A percentile compares a stretch with the other conserved stretches of the same genome.
These are phyloP conservation scores for Rhogogaster chlorosoma DNA, from an alignment of 2,888 invertebrate genomes.

Conservation along the genomic window DNA sequence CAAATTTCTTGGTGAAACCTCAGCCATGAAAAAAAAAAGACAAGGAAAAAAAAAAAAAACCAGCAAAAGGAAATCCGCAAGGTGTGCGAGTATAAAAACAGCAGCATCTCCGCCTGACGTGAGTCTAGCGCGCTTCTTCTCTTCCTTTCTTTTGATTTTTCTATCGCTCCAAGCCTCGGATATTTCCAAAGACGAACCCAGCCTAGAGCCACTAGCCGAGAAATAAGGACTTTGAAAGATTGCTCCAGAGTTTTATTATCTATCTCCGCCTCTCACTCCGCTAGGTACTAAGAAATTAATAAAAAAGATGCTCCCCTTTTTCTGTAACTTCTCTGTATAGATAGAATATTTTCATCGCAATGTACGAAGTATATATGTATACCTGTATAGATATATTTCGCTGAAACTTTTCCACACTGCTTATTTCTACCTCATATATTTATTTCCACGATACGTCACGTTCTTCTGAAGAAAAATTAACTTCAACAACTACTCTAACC, in stretches of 20 bases:
- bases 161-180: slow-evolving; percentile 37
- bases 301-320: neutral
- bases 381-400: neutral
- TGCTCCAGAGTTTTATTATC: slow-evolving; percentile 43
- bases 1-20: slow-evolving; percentile 67
- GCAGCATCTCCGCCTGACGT: slow-evolving; percentile 24
- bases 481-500: slow-evolving; percentile 8
- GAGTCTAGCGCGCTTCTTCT: neutral
- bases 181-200: slow-evolving; percentile 41
- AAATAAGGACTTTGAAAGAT: slow-evolving; percentile 45
- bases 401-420: neutral
- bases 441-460: neutral
- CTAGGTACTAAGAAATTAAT: slow-evolving; percentile 36
- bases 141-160: slow-evolving; percentile 38
- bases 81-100: slow-evolving; percentile 36
- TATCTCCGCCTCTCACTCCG: slow-evolving; percentile 1
- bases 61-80: neutral
- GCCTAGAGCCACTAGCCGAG: slow-evolving; percentile 17
- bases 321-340: neutral
- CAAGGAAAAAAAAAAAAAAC: slow-evolving; percentile 25
- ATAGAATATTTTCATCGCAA: neutral
- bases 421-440: neutral
- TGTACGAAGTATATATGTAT: neutral
- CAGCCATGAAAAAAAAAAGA: slow-evolving; percentile 26
- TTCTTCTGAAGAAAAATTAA: neutral